Evolutionary conservation across 1,140 invertebrate genomes (phyloP), one percentile per base, ranked within the genome.

Genomic region (Hirudo medicinalis): DNA sequence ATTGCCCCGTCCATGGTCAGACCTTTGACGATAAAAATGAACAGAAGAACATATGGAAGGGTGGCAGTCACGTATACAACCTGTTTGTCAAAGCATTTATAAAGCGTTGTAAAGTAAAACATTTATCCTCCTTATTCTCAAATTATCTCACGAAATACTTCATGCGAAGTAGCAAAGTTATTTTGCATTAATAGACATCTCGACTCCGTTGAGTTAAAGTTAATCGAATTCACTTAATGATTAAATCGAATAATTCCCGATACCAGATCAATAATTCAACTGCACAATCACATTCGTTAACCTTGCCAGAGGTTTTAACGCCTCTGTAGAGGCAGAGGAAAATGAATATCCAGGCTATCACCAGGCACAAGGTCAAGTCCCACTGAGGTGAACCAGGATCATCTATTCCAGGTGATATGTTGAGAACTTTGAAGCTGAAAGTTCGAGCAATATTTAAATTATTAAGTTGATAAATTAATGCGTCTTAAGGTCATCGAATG

Each of bases 221-320:
- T 36, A 36, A 6, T 36, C 32, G 32, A 2, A 3, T 36, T 36
- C 32, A 36, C 32, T 36, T 3, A 36, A 36, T 36, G 6, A 36
- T 36, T 36, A 2, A 6, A 36, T 3, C 32, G 32, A 36, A 6
- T 36, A 36, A 36, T 36, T 36, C 32, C 32, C 32, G 32, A 36
- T 6, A 6, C 6, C 2, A 36, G 32, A 6, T 36, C 2, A 36
- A 36, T 6, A 36, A 36, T 3, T 36, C 32, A 36, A 36, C 32
- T 2, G 2, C 2, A 36, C 32, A 36, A 3, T 36, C 5, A 0
- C 43, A 49, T 8, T 17, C 3, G 43, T 11, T 63, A 78, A 87
- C 87, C 84, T 90, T 91, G 77, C 90, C 90, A 29, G 89, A 89
- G 74, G 88, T 89, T 79, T 91, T 89, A 17, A 91, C 88, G 36